These are phyloP conservation scores for Girardia tigrina DNA, from an alignment of 2,888 invertebrate species.

Conservation along the genomic window DNA sequence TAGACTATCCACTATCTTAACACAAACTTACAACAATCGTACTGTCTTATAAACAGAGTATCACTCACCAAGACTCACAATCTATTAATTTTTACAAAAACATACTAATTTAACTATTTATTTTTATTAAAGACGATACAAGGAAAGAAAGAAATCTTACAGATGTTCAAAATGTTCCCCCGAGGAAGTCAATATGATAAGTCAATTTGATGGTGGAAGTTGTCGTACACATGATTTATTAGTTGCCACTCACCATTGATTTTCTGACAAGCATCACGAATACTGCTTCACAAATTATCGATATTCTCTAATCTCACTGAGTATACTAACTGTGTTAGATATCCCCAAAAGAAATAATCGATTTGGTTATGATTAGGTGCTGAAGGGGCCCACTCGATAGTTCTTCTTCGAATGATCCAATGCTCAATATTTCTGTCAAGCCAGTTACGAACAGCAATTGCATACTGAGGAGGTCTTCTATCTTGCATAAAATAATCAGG, in stretches of 20 bases:
- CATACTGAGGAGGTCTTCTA: background rate
- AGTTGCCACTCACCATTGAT: slow-evolving; percentile 21
- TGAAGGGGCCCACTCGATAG: slow-evolving; percentile 2
- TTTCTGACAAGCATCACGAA: background rate
- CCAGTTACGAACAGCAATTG: background rate
- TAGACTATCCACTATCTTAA: too few relatives aligned
- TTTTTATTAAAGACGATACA: too few relatives aligned
- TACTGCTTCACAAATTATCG: background rate
- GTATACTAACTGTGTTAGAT: background rate
- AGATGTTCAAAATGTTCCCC: too few relatives aligned
- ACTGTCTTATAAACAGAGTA: too few relatives aligned
- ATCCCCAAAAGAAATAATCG: background rate
- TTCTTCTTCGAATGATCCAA: background rate
- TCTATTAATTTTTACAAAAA: too few relatives aligned
- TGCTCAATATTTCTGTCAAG: background rate
- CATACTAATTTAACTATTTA: too few relatives aligned
- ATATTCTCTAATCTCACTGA: background rate
- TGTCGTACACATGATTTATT: too few relatives aligned
- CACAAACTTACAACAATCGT: too few relatives aligned
- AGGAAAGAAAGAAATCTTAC: too few relatives aligned
- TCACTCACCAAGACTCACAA: too few relatives aligned
- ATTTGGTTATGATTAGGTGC: background rate
- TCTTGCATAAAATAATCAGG: background rate
- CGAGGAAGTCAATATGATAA: too few relatives aligned
- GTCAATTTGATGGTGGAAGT: too few relatives aligned